phyloP scores from a whole-genome alignment of 2,888 invertebrate genomes.

The Anoplius nigerrimus region DNA sequence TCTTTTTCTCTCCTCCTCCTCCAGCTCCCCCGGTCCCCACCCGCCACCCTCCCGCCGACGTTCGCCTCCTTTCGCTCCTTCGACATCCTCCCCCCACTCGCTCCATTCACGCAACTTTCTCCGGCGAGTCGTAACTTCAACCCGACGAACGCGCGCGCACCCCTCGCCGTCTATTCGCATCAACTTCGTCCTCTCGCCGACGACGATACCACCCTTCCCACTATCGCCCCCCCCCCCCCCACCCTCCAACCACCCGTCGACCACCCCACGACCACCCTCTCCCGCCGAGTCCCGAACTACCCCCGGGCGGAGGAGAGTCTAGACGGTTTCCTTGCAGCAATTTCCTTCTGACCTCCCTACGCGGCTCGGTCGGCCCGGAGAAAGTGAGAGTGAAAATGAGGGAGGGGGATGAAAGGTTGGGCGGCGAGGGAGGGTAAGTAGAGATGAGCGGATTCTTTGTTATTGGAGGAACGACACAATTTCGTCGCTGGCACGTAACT shows the following conservation, averaged over 20 bases:
- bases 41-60: slow-evolving; percentile 6
- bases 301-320: slow-evolving; percentile 59
- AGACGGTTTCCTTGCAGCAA: slow-evolving; percentile 69
- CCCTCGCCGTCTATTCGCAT: slow-evolving; percentile 16
- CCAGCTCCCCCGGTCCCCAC: not conserved
- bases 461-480: slow-evolving; percentile 33
- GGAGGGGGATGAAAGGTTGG: slow-evolving; percentile 6
- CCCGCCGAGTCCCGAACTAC: slow-evolving; percentile 31
- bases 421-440: not conserved
- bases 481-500: slow-evolving; percentile 16
- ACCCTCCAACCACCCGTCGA: slow-evolving; percentile 39
- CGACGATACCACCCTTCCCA: slow-evolving; percentile 5
- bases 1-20: slow-evolving; percentile 7
- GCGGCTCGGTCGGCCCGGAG: not conserved
- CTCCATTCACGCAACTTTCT: slow-evolving; percentile 60
- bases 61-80: slow-evolving; percentile 27
- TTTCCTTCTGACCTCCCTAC: slow-evolving; percentile 41
- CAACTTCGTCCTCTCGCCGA: slow-evolving; percentile 19
- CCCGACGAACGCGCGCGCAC: slow-evolving; percentile 35
- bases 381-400: not conserved
- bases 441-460: slow-evolving; percentile 14
- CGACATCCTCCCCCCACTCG: slow-evolving; percentile 13
- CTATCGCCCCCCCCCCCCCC: too few species aligned
- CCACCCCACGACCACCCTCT: slow-evolving; percentile 21
- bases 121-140: slow-evolving; percentile 54